Evolutionary conservation across 2,888 invertebrate genomes (phyloP).

Genomic region (Sceliomorpha sp.): DNA sequence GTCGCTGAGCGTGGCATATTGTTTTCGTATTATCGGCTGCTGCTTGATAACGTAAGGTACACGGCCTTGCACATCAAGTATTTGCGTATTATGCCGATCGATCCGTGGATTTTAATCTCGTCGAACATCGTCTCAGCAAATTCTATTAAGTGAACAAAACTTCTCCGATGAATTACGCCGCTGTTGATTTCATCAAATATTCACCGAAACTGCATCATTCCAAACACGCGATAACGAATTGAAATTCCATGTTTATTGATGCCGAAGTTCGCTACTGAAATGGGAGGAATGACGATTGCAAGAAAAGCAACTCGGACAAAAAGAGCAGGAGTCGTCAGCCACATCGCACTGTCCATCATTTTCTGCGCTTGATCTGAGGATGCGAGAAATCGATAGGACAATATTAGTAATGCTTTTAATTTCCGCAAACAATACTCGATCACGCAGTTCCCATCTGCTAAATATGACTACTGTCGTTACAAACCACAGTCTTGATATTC

Average conservation of each 20-base stretch:
- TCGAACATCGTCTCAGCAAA: constrained; percentile 8
- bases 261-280: background rate
- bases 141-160: constrained; percentile 19
- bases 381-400: constrained; percentile 13
- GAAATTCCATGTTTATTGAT: constrained; percentile 3
- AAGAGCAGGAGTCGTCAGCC: constrained; percentile 1
- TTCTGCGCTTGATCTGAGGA: no score
- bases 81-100: constrained; percentile 11
- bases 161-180: constrained; percentile 3
- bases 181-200: constrained; percentile 14
- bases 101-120: constrained; percentile 13
- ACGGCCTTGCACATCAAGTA: background rate
- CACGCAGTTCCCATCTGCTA: background rate
- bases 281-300: constrained; percentile 6
- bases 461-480: no score
- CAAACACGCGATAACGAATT: constrained; percentile 5
- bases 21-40: constrained; percentile 13
- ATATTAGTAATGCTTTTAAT: constrained; percentile 2
- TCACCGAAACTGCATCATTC: constrained; percentile 1
- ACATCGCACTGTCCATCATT: background rate
- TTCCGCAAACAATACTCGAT: constrained; percentile 12
- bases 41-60: constrained; percentile 3
- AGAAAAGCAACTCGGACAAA: constrained; percentile 16
- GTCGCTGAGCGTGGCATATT: constrained; percentile 16
- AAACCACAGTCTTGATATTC: no score